These are phyloP conservation scores for Notarius lentiginosus DNA, from an alignment of 2,113 vertebrate genomes.

Conservation along the genomic window DNA sequence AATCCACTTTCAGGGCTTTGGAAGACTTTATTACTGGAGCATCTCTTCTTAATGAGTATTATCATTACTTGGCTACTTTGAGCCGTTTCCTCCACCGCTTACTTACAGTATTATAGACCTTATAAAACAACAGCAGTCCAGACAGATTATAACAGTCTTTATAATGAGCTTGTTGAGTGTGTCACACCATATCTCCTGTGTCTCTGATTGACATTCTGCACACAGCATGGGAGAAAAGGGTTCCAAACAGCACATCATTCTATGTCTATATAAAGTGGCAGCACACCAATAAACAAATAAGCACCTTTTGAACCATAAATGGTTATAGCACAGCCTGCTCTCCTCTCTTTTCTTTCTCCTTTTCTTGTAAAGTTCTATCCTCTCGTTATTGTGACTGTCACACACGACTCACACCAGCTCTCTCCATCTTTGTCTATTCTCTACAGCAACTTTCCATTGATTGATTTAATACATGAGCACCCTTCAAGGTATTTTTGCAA, in stretches of 20 bases:
- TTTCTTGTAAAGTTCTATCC: too few species aligned
- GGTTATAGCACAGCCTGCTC: too few species aligned
- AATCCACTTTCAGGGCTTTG: not conserved
- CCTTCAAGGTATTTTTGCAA: too few species aligned
- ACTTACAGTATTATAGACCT: not conserved
- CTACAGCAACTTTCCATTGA: too few species aligned
- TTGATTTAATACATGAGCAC: too few species aligned
- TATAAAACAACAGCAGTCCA: not conserved
- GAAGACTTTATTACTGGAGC: not conserved
- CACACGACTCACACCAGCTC: too few species aligned
- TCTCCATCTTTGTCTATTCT: too few species aligned
- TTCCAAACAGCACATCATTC: not conserved
- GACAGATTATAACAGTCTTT: not conserved
- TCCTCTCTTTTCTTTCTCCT: too few species aligned
- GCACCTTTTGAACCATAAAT: too few species aligned
- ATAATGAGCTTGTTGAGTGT: not conserved
- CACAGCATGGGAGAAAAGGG: not conserved
- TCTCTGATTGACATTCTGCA: not conserved
- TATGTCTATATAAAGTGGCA: not conserved
- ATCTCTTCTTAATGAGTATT: not conserved
- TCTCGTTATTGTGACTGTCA: too few species aligned
- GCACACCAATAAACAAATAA: not conserved
- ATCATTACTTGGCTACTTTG: not conserved
- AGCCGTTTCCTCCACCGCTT: not conserved
- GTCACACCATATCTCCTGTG: not conserved